Percentiles rank a stretch among this genome's conserved stretches.
Conservation (phyloP, 1,140 invertebrate genomes). For the Berghia stephanieae region DNA sequence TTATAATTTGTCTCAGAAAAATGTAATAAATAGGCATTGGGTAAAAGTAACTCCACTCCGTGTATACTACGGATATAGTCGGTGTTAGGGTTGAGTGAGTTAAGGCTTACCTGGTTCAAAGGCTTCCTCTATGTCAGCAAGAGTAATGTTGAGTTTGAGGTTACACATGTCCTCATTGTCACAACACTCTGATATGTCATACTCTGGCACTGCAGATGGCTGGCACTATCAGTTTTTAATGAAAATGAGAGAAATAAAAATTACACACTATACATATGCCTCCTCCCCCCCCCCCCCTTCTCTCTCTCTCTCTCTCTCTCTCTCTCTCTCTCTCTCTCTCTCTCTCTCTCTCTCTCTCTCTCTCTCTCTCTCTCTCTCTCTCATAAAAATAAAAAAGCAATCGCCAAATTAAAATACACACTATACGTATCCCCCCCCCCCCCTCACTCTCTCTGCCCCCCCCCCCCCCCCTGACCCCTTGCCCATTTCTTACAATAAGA, state of each 20-base stretch:
- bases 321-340: not conserved
- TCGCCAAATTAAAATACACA: not conserved
- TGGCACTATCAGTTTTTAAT: not conserved
- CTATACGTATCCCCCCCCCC: not conserved
- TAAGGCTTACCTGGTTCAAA: not conserved
- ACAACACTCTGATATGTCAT: conserved; percentile 16
- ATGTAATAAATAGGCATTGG: too few species aligned
- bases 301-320: not conserved
- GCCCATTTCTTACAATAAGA: not conserved
- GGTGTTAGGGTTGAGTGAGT: too few species aligned
- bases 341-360: not conserved
- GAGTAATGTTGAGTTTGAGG: not conserved
- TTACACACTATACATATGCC: not conserved
- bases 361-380: not conserved
- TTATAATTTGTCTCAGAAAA: too few species aligned
- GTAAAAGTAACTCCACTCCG: too few species aligned
- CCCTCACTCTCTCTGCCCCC: not conserved
- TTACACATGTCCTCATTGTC: conserved; percentile 18
- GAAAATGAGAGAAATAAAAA: not conserved
- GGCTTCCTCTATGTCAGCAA: not conserved
- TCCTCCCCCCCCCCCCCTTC: not conserved
- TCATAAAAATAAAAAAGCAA: not conserved
- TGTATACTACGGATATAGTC: too few species aligned
- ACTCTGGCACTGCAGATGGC: conserved; percentile 14
- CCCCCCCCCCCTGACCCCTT: not conserved